Evolutionary conservation across 2,888 invertebrate genomes (phyloP).

Genomic region (Willowsia nigromaculata): DNA sequence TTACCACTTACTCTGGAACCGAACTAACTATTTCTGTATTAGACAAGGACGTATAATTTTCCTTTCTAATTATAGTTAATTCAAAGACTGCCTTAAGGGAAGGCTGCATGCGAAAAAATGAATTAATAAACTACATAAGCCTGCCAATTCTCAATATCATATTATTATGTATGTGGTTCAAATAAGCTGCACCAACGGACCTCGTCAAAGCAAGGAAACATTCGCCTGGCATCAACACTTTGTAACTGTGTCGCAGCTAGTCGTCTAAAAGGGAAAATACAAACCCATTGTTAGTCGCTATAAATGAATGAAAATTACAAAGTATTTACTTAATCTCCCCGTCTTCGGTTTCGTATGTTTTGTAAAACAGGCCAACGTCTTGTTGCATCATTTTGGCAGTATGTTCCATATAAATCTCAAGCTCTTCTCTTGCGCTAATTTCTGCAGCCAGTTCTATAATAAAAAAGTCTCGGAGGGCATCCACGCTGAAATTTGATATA

Average conservation of each 20-base stretch:
- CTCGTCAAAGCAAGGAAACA: conserved; percentile 71
- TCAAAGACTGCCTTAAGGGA: conserved; percentile 62
- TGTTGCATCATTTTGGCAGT: background rate
- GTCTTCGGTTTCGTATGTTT: conserved; percentile 44
- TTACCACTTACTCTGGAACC: conserved; percentile 41
- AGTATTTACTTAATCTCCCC: conserved; percentile 51
- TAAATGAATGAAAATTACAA: background rate
- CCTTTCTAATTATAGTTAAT: conserved; percentile 32
- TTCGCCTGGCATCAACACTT: conserved; percentile 44
- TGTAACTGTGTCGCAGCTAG: conserved; percentile 70
- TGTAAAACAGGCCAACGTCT: conserved; percentile 35
- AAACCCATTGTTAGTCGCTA: background rate
- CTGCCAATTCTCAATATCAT: background rate
- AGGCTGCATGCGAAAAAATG: conserved; percentile 39
- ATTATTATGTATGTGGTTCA: too few species aligned
- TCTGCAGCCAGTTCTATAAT: conserved; percentile 42
- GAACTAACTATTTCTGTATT: conserved; percentile 50
- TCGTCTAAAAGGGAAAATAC: conserved; percentile 20
- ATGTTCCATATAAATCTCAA: conserved; percentile 43
- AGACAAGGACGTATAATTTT: conserved; percentile 58
- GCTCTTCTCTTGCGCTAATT: conserved; percentile 17
- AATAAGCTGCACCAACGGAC: too few species aligned
- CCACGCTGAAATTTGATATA: conserved; percentile 6
- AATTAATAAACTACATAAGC: background rate
- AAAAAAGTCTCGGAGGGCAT: conserved; percentile 38